Percentiles rank a stretch among this genome's conserved stretches.
These are phyloP conservation scores for Papilio aristodemus DNA, from an alignment of 1,140 invertebrate genomes.

Conservation along the genomic window DNA sequence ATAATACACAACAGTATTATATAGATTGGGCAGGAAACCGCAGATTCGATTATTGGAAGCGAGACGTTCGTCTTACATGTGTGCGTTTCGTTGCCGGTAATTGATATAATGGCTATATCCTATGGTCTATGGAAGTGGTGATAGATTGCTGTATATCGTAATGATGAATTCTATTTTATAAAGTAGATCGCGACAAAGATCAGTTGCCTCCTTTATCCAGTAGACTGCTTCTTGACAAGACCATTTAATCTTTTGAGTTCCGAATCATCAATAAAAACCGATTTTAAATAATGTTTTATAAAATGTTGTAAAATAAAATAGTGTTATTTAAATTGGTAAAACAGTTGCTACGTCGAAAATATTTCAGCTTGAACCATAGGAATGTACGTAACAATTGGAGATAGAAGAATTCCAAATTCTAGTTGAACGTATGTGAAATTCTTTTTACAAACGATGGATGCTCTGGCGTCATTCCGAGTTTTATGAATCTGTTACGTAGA, in stretches of 20 bases:
- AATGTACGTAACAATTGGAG: constrained; percentile 10
- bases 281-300: neutral
- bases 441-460: constrained; percentile 27
- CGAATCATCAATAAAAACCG: too few relatives aligned
- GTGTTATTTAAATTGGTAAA: neutral
- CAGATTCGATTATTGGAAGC: constrained; percentile 13
- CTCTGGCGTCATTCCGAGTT: constrained; percentile 17
- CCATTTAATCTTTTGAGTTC: too few relatives aligned
- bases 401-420: constrained; percentile 21
- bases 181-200: too few relatives aligned
- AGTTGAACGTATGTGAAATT: constrained; percentile 26
- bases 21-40: neutral
- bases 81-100: constrained; percentile 7
- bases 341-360: neutral
- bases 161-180: too few relatives aligned
- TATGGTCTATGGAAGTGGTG: neutral
- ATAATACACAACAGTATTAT: neutral
- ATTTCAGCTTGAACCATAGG: constrained; percentile 3
- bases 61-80: neutral
- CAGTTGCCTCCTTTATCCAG: too few relatives aligned
- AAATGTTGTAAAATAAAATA: neutral
- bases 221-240: too few relatives aligned
- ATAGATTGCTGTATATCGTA: neutral
- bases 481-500: constrained; percentile 26
- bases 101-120: neutral